Conservation (phyloP, 2,888 invertebrate genomes). For the Apamea anceps region DNA sequence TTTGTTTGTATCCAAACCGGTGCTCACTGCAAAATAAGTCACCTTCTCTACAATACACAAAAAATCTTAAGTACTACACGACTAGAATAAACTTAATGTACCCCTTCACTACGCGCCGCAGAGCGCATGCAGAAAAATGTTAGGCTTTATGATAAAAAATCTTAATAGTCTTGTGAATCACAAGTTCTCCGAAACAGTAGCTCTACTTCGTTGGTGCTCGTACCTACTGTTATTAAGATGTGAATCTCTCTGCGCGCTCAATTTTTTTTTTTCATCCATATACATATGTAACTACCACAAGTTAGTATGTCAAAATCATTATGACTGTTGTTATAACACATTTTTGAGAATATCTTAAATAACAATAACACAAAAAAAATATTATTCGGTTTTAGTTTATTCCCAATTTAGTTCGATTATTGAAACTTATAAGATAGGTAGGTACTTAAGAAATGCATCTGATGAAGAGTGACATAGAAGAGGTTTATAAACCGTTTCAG, state of each 20-base stretch:
- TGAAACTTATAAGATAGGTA: not conserved
- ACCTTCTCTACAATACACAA: constrained; percentile 7
- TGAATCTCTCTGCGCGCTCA: constrained; percentile 69
- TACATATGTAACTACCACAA: constrained; percentile 29
- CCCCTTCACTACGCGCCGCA: constrained; percentile 51
- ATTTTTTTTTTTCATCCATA: constrained; percentile 60
- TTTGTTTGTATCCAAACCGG: constrained; percentile 18
- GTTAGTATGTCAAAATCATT: constrained; percentile 27
- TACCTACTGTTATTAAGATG: constrained; percentile 77
- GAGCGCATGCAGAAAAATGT: constrained; percentile 71
- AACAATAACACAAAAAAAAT: not conserved
- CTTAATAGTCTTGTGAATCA: constrained; percentile 73
- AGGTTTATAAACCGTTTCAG: not conserved
- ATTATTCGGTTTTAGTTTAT: not conserved
- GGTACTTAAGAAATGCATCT: not conserved
- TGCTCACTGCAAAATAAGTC: constrained; percentile 22
- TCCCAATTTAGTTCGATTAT: not conserved
- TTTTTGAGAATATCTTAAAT: not conserved
- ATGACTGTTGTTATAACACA: not conserved
- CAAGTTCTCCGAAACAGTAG: constrained; percentile 78
- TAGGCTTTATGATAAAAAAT: constrained; percentile 73
- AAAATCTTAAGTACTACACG: constrained; percentile 27
- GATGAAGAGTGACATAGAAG: not conserved
- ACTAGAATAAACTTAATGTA: constrained; percentile 48
- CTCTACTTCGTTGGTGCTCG: constrained; percentile 74